Conservation (phyloP, 1,140 invertebrate species). For the Maniola jurtina region DNA sequence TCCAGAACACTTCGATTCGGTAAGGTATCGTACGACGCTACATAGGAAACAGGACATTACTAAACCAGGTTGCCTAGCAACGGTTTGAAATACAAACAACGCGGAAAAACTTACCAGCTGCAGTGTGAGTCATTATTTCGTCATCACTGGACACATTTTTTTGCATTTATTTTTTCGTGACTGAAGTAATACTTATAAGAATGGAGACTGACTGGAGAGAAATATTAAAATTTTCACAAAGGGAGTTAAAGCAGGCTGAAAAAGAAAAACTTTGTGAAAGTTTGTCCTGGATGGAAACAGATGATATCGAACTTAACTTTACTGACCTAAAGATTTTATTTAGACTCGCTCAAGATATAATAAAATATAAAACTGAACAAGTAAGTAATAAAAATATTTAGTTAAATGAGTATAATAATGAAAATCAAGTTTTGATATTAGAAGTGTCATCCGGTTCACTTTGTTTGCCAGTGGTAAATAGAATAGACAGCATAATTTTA, state of each 20-base stretch:
- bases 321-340: conserved; percentile 79
- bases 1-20: no score
- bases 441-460: no score
- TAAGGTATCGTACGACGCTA: no score
- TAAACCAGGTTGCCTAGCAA: conserved; percentile 29
- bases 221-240: conserved; percentile 78
- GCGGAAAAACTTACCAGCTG: not conserved
- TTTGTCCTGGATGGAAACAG: conserved; percentile 80
- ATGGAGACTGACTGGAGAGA: conserved; percentile 81
- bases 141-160: not conserved
- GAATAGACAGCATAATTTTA: no score
- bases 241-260: conserved; percentile 79
- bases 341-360: conserved; percentile 81
- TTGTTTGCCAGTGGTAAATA: no score
- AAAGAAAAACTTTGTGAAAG: conserved; percentile 82
- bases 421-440: no score
- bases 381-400: conserved; percentile 51
- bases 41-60: no score
- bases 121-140: not conserved
- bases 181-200: conserved; percentile 24
- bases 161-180: no score
- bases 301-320: conserved; percentile 79
- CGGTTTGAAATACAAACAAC: not conserved
- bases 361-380: conserved; percentile 84
- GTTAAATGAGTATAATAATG: no score